Percentiles rank a stretch among this genome's conserved stretches.
Evolutionary conservation across 1,140 invertebrate species (phyloP).

Genomic region (Drosophila navojoa): DNA sequence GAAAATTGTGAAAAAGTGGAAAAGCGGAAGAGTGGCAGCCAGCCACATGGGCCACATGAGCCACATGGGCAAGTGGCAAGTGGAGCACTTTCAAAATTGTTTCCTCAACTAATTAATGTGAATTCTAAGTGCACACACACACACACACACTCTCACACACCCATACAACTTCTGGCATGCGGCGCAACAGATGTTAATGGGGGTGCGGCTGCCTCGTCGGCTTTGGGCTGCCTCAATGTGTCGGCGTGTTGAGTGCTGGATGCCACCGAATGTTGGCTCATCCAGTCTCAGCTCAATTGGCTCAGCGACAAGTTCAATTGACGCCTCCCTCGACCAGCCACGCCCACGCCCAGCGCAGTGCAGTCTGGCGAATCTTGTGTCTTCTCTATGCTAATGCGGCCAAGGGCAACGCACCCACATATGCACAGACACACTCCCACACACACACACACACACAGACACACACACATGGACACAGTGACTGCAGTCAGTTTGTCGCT

Average conservation of each 20-base stretch:
- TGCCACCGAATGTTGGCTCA: neutral
- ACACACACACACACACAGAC: neutral
- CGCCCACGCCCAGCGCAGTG: too few relatives aligned
- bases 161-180: neutral
- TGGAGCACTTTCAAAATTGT: conserved; percentile 69
- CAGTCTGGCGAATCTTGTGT: conserved; percentile 11
- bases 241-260: neutral
- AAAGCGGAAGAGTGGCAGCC: neutral
- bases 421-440: neutral
- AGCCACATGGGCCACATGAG: conserved; percentile 7
- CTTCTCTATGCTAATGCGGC: conserved; percentile 12
- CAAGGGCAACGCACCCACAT: conserved; percentile 27
- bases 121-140: conserved; percentile 48
- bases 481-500: neutral
- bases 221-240: neutral
- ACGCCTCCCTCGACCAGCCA: neutral
- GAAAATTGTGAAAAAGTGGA: neutral
- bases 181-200: conserved; percentile 11
- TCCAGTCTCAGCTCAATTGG: conserved; percentile 3
- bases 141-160: neutral
- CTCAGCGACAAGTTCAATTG: conserved; percentile 43
- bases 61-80: conserved; percentile 64
- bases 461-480: conserved; percentile 1
- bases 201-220: neutral
- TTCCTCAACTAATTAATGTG: conserved; percentile 67